Conservation (phyloP, 2,888 invertebrate species). For the Pimpla rufipes region DNA sequence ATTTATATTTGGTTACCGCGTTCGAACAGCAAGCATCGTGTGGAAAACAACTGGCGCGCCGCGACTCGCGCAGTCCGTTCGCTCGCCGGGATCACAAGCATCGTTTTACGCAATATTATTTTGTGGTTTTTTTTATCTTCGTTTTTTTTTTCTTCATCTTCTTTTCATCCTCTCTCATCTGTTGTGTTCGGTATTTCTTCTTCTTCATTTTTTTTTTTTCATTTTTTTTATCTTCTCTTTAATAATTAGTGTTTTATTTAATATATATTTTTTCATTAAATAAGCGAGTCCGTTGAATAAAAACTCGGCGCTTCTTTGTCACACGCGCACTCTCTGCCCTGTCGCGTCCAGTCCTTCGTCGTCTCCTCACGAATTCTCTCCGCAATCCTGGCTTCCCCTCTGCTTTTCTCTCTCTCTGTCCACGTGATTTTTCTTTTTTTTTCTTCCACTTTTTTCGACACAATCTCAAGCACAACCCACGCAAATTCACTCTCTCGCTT, state of each 20-base stretch:
- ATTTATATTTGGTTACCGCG: constrained; percentile 44
- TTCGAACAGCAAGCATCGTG: constrained; percentile 67
- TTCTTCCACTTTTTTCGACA: constrained; percentile 22
- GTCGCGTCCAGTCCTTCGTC: constrained; percentile 50
- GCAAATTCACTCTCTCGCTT: constrained; percentile 61
- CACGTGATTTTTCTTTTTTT: constrained; percentile 6
- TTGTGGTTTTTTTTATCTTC: constrained; percentile 39
- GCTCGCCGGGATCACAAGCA: constrained; percentile 57
- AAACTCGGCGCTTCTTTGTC: constrained; percentile 76
- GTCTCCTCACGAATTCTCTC: background rate
- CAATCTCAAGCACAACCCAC: constrained; percentile 43
- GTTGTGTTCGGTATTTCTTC: constrained; percentile 50
- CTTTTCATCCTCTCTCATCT: constrained; percentile 34
- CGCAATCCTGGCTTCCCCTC: background rate
- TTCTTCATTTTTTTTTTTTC: constrained; percentile 35
- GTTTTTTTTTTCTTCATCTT: constrained; percentile 38
- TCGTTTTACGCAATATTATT: constrained; percentile 61
- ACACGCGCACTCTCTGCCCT: constrained; percentile 53
- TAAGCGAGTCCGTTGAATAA: constrained; percentile 82
- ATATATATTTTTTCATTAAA: constrained; percentile 77
- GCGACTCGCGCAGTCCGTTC: constrained; percentile 42
- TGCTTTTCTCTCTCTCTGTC: background rate
- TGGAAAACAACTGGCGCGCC: constrained; percentile 60
- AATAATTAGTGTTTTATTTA: constrained; percentile 59
- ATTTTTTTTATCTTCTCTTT: constrained; percentile 42